A percentile compares a stretch with the other conserved stretches of the same genome.
phyloP scores from a whole-genome alignment of 2,888 invertebrate genomes.

The Schizotus pectinicornis region DNA sequence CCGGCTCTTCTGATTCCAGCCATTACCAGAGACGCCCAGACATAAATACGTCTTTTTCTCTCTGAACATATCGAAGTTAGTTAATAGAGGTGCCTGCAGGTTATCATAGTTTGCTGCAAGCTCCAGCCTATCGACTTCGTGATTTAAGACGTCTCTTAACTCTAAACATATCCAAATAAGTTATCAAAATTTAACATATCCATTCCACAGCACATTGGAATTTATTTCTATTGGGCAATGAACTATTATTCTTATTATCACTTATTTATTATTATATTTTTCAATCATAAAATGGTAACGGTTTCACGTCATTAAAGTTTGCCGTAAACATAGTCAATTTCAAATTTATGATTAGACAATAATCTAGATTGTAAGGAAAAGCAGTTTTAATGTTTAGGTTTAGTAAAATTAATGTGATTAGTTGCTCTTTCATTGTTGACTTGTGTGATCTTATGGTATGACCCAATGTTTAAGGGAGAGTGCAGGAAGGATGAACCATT shows the following conservation, averaged over 20 bases:
- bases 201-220: conserved; percentile 27
- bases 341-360: conserved; percentile 34
- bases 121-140: too few species aligned
- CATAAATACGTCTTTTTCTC: too few species aligned
- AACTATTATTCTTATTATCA: too few species aligned
- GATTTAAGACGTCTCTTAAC: too few species aligned
- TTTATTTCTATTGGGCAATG: too few species aligned
- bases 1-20: conserved; percentile 8
- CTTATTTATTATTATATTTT: too few species aligned
- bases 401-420: conserved; percentile 18
- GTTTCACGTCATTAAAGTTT: conserved; percentile 35
- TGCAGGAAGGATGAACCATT: too few species aligned
- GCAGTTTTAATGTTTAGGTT: conserved; percentile 15
- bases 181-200: conserved; percentile 27
- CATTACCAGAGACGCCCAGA: too few species aligned
- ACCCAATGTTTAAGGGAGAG: too few species aligned
- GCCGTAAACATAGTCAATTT: conserved; percentile 39
- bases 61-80: too few species aligned
- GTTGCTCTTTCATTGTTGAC: conserved; percentile 24
- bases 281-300: not conserved
- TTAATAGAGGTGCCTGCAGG: too few species aligned
- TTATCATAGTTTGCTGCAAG: too few species aligned
- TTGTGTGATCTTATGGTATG: not conserved
- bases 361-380: conserved; percentile 15
- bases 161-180: not conserved